Evolutionary conservation across 2,888 invertebrate genomes (phyloP), one percentile per base, ranked within the genome.

Genomic region (Spisula solida): DNA sequence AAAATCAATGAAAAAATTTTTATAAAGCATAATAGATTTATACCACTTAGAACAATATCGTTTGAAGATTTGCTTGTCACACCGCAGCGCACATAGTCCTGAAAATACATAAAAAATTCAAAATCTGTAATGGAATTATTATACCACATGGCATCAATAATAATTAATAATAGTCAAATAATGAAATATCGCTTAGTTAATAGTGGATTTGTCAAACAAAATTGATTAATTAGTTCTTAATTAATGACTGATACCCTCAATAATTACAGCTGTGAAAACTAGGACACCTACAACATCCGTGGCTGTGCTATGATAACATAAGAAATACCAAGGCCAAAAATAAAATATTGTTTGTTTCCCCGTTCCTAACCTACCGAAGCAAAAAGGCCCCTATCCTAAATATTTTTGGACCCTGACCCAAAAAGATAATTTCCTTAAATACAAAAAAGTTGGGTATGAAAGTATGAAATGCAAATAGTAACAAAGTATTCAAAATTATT

Each of bases 51-150:
- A 80, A 96, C 89, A 6, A 96, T 95, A 88, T 96, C 96, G 85
- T 92, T 94, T 86, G 95, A 96, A 34, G 98, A 97, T 12, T 98
- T 98, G 86, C 96, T 98, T 4, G 98, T 97, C 25, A 98, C 98
- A 47, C 99, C 99, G 84, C 98, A 98, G 95, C 99, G 97, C 6
- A 99, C 97, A 96, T 99, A 99, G 96, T 99, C 99, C 97, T 97
- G 94, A 87, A 93, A 95, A 84, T 0, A 80, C n/a, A 80, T 41
- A 80, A 25, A 12, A 47, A 47, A 48, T 20, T 51, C n/a, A 14
- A 34, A 18, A 75, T 25, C 75, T 75, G 0, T 25, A 25, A 66
- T 25, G 10, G 25, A 1, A 66, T 66, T 25, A 66, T 25, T 25
- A 56, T n/a, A 56, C n/a, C 0, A 6, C 56, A 18, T n/a, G n/a